Base-by-base conservation (phyloP, 2,113 vertebrate species). In the Maccullochella peelii region DNA sequence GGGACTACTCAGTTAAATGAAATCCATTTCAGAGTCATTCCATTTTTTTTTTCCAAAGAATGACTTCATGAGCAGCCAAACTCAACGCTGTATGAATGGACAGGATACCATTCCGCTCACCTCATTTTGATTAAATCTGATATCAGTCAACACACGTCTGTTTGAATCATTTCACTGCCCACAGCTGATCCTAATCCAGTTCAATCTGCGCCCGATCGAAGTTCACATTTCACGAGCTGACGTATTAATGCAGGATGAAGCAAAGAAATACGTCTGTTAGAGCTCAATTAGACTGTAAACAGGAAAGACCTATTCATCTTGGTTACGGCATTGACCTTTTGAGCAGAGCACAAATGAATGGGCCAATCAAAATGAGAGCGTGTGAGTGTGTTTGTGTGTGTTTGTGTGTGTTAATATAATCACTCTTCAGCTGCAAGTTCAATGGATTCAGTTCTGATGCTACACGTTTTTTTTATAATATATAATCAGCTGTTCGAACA, bases 311-410 rank as follows among this genome's bases (percentile, higher is more conserved):
- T 54, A 83, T 91, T 87, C 77, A 85, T 91, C 83, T 73, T 63
- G 42, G 38, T 67, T 84, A 81, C 70, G 8, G 81, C 82, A 1
- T 23, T 92, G 90, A 92, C 91, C 91, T 93, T 93, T 81, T 50
- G 72, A 80, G 77, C 83, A 20, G 59, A 78, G 86, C 49, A 12
- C 57, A 86, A 89, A 88, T 84, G 79, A 86, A 91, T 86, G 75
- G 40, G 77, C 84, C 88, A 76, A 80, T 90, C 84, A 61, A 25
- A 79, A 80, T 40, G 57, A 36, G 58, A 85, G 82, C 2, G 36
- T 77, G 76, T 9, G 70, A 20, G 57, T 49, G 83, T 57, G 84
- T 21, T 2, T 36, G 33, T 36, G 71, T 59, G 62, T 76, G 36
- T 72, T 63, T 59, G 65, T 67, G 81, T 23, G 50, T 52, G 67